Evolutionary conservation across 2,888 invertebrate genomes (phyloP).

Genomic region (Perizoma affinitatum): DNA sequence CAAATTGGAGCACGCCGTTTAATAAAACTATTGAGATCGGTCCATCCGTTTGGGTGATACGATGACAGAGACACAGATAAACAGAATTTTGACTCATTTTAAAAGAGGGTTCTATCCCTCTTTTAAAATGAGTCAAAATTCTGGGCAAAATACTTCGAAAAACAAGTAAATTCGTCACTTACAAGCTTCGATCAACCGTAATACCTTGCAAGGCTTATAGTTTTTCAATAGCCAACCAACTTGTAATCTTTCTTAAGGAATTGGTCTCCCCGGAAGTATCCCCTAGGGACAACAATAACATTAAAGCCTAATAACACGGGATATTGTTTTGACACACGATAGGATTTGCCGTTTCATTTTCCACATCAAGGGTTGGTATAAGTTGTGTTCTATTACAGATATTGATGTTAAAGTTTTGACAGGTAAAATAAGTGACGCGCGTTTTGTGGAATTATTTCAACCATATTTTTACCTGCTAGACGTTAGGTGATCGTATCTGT

Average conservation of each 20-base stretch:
- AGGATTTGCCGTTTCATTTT: conserved; percentile 50
- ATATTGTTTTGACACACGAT: conserved; percentile 76
- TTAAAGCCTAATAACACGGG: conserved; percentile 68
- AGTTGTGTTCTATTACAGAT: conserved; percentile 31
- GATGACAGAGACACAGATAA: no score
- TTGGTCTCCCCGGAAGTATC: conserved; percentile 26
- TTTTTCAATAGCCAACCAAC: conserved; percentile 23
- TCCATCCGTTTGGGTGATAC: no score
- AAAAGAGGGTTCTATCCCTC: no score
- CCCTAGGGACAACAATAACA: conserved; percentile 56
- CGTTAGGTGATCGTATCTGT: no score
- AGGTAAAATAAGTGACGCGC: conserved; percentile 10
- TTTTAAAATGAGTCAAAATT: no score
- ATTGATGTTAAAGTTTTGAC: conserved; percentile 29
- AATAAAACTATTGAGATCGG: no score
- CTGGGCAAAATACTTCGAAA: no score
- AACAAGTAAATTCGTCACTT: no score
- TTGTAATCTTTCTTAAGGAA: conserved; percentile 28
- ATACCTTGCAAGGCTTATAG: conserved; percentile 11
- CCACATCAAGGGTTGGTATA: conserved; percentile 31
- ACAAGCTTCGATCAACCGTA: not conserved
- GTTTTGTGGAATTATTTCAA: not conserved
- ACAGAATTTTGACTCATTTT: no score
- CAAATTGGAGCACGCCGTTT: no score
- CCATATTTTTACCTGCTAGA: not conserved